These are phyloP conservation scores for Agonopterix arenella DNA, from an alignment of 2,888 invertebrate species.

Conservation along the genomic window DNA sequence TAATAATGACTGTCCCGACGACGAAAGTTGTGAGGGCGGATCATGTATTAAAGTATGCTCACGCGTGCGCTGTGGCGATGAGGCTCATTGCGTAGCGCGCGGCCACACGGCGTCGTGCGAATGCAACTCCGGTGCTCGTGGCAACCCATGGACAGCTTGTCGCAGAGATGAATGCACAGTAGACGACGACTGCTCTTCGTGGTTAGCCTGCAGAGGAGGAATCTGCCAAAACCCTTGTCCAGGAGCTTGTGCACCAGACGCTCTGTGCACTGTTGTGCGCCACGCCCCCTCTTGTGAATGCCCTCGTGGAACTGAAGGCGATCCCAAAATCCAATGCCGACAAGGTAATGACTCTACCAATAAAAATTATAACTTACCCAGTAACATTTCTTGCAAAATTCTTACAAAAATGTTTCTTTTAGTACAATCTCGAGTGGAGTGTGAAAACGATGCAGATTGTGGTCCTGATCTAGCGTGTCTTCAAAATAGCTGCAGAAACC, in stretches of 20 bases:
- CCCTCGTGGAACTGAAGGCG: constrained; percentile 87
- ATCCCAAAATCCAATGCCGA: constrained; percentile 83
- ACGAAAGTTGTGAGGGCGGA: constrained; percentile 88
- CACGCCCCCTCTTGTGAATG: constrained; percentile 89
- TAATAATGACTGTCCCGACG: constrained; percentile 89
- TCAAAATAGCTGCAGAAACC: constrained; percentile 86
- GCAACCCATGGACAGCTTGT: constrained; percentile 88
- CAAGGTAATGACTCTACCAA: constrained; percentile 54
- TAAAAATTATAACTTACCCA: background rate
- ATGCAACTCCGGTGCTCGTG: constrained; percentile 84
- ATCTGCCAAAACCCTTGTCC: constrained; percentile 90
- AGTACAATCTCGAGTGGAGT: constrained; percentile 78
- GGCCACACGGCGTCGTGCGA: constrained; percentile 88
- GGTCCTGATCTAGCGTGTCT: constrained; percentile 91
- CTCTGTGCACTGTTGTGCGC: constrained; percentile 85
- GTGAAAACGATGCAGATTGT: constrained; percentile 89
- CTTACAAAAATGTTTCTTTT: constrained; percentile 13
- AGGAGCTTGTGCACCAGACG: constrained; percentile 87
- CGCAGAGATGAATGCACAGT: constrained; percentile 85
- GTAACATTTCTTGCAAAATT: constrained; percentile 1
- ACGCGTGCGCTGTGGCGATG: constrained; percentile 86
- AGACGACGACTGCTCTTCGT: constrained; percentile 87
- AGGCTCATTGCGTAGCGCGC: constrained; percentile 87
- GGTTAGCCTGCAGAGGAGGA: constrained; percentile 86
- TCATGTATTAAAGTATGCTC: constrained; percentile 88